Percentiles rank a stretch among this genome's conserved stretches.
phyloP scores from a whole-genome alignment of 2,797 vertebrate genomes.

The Chrysocyon brachyurus region DNA sequence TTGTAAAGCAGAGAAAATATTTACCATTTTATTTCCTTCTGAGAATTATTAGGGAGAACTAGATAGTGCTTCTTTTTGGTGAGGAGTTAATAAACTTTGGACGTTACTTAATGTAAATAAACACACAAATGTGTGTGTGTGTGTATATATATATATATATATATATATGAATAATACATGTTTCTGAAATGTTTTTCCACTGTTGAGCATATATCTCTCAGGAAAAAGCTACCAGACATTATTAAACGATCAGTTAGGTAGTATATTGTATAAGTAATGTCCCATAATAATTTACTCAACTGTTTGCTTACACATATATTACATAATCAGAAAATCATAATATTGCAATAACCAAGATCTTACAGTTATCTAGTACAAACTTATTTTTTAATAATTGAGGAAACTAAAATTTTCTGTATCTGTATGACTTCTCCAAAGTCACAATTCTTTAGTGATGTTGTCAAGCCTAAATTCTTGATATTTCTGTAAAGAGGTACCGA shows the following conservation, averaged over 20 bases:
- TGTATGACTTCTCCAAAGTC: background rate
- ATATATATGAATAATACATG: background rate
- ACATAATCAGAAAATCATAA: background rate
- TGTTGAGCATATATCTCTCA: background rate
- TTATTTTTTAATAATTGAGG: background rate
- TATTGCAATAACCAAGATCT: background rate
- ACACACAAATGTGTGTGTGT: background rate
- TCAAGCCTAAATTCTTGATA: background rate
- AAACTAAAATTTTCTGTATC: background rate
- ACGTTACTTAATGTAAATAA: slow-evolving; percentile 29
- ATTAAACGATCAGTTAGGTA: background rate
- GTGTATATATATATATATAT: too few species aligned
- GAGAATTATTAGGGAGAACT: background rate
- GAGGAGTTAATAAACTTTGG: background rate
- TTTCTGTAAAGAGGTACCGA: background rate
- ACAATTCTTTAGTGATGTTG: background rate
- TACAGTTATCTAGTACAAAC: background rate
- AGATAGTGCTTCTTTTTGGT: background rate
- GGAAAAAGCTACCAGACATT: background rate
- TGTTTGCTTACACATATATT: background rate
- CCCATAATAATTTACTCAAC: background rate
- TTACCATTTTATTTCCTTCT: background rate
- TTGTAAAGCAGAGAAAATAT: background rate
- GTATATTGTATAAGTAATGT: background rate
- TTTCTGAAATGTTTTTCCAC: background rate